Evolutionary conservation across 2,888 invertebrate genomes (phyloP).

Genomic region (Timandra comae): DNA sequence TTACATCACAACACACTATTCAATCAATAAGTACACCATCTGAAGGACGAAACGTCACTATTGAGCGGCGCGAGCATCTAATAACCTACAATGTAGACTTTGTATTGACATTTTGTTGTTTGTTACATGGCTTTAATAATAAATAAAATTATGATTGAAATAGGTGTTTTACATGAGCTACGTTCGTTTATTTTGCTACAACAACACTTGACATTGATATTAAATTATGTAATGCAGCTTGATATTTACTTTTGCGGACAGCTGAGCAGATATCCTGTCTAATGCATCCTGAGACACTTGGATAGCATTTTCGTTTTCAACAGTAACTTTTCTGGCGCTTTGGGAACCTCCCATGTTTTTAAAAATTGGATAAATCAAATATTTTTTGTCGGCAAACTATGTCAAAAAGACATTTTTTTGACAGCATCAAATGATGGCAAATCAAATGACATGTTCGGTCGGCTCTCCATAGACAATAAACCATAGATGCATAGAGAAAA

Average conservation of each 20-base stretch:
- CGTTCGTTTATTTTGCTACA: conserved; percentile 15
- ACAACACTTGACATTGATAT: conserved; percentile 60
- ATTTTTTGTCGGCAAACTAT: conserved; percentile 56
- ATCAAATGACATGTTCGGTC: too few species aligned
- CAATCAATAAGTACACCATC: too few species aligned
- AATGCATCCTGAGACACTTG: conserved; percentile 70
- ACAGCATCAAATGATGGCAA: too few species aligned
- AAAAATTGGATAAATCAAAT: conserved; percentile 24
- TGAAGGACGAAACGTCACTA: neutral
- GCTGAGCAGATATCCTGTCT: conserved; percentile 65
- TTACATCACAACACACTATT: neutral
- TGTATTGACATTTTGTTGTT: too few species aligned
- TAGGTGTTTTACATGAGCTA: conserved; percentile 1
- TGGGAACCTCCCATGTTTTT: conserved; percentile 76
- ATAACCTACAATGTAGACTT: neutral
- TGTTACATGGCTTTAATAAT: too few species aligned
- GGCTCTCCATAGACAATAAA: too few species aligned
- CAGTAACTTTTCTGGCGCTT: conserved; percentile 72
- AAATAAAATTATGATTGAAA: neutral
- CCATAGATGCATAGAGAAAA: conserved; percentile 2
- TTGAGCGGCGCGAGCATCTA: neutral
- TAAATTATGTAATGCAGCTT: conserved; percentile 70
- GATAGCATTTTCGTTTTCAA: conserved; percentile 69
- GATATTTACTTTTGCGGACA: conserved; percentile 61
- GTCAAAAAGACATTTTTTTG: conserved; percentile 65